phyloP scores from a whole-genome alignment of 2,797 vertebrate species.

The Cephalopachus bancanus region DNA sequence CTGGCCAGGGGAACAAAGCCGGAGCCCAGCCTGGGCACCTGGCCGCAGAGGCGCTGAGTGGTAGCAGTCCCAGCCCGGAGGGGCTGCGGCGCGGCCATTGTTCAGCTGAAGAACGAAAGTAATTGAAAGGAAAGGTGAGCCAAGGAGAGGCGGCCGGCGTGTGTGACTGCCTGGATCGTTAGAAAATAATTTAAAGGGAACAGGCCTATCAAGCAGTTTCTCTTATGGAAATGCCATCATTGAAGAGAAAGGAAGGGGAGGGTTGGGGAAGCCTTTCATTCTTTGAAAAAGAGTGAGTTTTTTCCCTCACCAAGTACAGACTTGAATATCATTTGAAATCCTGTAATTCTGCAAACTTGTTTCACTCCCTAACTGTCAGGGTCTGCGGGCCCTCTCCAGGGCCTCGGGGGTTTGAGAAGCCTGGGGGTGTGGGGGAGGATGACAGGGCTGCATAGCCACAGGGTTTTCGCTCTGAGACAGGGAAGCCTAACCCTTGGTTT shows the following conservation, averaged over 20 bases:
- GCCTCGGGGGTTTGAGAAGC: not conserved
- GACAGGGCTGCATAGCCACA: not conserved
- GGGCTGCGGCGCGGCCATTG: slow-evolving; percentile 88
- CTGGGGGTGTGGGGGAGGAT: not conserved
- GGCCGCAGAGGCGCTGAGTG: slow-evolving; percentile 88
- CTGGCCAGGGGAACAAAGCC: slow-evolving; percentile 91
- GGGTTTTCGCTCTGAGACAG: not conserved
- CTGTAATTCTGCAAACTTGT: slow-evolving; percentile 85
- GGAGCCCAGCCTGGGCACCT: slow-evolving; percentile 89
- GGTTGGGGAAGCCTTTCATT: slow-evolving; percentile 83
- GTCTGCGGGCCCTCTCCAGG: slow-evolving; percentile 76
- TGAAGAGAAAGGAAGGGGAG: slow-evolving; percentile 85
- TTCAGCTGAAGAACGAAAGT: slow-evolving; percentile 90
- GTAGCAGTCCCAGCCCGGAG: slow-evolving; percentile 88
- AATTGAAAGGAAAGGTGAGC: slow-evolving; percentile 92
- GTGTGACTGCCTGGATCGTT: slow-evolving; percentile 89
- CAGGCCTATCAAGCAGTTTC: slow-evolving; percentile 89
- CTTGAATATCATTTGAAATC: slow-evolving; percentile 86
- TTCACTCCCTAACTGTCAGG: slow-evolving; percentile 71
- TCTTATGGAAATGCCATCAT: slow-evolving; percentile 90
- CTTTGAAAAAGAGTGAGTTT: slow-evolving; percentile 86
- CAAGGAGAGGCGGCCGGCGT: slow-evolving; percentile 88
- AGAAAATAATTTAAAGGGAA: slow-evolving; percentile 91
- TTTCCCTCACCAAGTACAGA: slow-evolving; percentile 82
- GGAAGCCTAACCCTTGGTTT: not conserved